Conservation (phyloP, 1,140 invertebrate species). For the Drosophila asahinai region DNA sequence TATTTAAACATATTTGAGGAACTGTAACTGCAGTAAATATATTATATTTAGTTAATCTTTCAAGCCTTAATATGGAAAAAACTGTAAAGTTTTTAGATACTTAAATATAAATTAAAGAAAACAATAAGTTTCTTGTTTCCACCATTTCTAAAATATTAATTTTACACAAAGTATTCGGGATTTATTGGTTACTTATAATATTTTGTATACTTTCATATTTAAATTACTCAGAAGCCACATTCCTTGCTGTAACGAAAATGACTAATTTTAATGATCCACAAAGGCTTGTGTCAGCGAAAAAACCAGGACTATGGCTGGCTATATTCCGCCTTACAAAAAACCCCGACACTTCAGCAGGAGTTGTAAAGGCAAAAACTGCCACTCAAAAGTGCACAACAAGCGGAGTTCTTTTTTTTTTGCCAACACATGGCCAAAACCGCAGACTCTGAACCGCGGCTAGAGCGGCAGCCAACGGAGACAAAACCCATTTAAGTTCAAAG, state of each 20-base stretch:
- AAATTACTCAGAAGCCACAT: neutral
- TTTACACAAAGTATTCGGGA: too few relatives aligned
- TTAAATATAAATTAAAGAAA: too few relatives aligned
- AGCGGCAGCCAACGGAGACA: conserved; percentile 42
- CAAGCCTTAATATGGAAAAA: too few relatives aligned
- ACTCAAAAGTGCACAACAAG: conserved; percentile 57
- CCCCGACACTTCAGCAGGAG: conserved; percentile 32
- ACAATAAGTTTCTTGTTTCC: too few relatives aligned
- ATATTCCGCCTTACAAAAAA: conserved; percentile 14
- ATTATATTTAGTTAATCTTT: too few relatives aligned
- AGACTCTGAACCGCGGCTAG: conserved; percentile 49
- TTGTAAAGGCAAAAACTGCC: conserved; percentile 53
- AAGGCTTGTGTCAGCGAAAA: conserved; percentile 24
- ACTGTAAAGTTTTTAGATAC: too few relatives aligned
- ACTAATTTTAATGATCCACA: conserved; percentile 43
- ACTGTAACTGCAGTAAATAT: too few relatives aligned
- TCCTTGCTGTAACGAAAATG: conserved; percentile 15
- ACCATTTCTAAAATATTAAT: too few relatives aligned
- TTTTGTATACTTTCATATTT: too few relatives aligned
- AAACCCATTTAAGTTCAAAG: conserved; percentile 80
- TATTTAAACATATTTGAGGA: too few relatives aligned
- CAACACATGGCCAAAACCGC: conserved; percentile 65
- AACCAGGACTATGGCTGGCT: conserved; percentile 1
- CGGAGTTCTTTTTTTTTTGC: conserved; percentile 58
- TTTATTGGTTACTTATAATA: too few relatives aligned